Evolutionary conservation across 1,140 invertebrate genomes (phyloP).

Genomic region (Drosophila rufa): DNA sequence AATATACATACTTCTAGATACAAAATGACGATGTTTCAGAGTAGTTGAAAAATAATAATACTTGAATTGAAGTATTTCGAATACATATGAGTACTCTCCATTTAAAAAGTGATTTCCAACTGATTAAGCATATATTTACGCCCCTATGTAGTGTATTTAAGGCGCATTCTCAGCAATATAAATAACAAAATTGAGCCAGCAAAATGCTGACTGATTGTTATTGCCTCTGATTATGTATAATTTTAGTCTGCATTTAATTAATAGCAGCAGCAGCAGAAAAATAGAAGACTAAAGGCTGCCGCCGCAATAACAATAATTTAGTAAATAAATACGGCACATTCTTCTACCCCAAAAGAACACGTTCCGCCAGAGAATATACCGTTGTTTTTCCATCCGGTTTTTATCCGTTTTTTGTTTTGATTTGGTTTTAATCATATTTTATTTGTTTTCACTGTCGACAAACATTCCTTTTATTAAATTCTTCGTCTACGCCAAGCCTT

Average conservation of each 20-base stretch:
- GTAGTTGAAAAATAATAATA: no score
- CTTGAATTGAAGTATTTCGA: not conserved
- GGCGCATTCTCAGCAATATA: slow-evolving; percentile 5
- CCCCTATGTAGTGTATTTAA: slow-evolving; percentile 3
- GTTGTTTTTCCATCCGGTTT: slow-evolving; percentile 22
- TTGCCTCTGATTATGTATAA: slow-evolving; percentile 43
- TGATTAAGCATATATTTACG: not conserved
- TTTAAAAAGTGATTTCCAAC: not conserved
- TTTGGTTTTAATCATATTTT: slow-evolving; percentile 31
- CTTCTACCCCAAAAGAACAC: slow-evolving; percentile 3
- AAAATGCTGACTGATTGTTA: slow-evolving; percentile 34
- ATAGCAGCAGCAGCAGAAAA: not conserved
- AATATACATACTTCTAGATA: no score
- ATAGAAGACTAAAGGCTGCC: not conserved
- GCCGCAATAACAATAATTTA: not conserved
- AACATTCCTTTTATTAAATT: slow-evolving; percentile 48
- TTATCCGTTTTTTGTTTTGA: slow-evolving; percentile 8
- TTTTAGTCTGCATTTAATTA: slow-evolving; percentile 28
- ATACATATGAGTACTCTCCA: no score
- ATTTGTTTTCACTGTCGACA: slow-evolving; percentile 34
- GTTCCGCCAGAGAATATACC: slow-evolving; percentile 8
- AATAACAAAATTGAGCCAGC: slow-evolving; percentile 33
- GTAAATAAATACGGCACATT: not conserved
- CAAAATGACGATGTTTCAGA: no score
- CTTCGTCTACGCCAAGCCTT: slow-evolving; percentile 27